A percentile compares a stretch with the other conserved stretches of the same genome.
Conservation (phyloP, 2,888 invertebrate genomes). For the Cephus pulcher region DNA sequence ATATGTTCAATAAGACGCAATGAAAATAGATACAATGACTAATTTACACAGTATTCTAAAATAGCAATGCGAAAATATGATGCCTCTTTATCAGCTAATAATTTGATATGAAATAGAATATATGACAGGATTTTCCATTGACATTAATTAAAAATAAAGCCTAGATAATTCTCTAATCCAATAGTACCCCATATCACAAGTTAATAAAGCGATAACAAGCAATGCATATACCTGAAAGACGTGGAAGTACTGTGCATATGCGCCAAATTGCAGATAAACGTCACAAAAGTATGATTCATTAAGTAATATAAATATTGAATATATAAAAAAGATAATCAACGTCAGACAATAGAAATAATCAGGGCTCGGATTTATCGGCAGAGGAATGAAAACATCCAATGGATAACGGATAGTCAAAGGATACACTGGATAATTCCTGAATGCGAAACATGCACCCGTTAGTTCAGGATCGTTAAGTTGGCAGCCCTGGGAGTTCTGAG, state of each 20-base stretch:
- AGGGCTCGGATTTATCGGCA: not conserved
- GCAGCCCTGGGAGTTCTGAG: constrained; percentile 26
- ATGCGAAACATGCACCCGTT: not conserved
- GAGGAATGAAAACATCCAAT: not conserved
- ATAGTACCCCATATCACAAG: not conserved
- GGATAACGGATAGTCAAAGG: not conserved
- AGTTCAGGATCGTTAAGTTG: constrained; percentile 21
- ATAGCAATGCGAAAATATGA: not conserved
- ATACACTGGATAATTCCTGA: not conserved
- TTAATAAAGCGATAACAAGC: not conserved
- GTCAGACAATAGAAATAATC: not conserved
- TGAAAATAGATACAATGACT: not conserved
- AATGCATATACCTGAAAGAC: not conserved
- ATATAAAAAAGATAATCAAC: not conserved
- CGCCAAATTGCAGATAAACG: not conserved
- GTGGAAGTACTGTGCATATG: not conserved
- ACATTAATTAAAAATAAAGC: not conserved
- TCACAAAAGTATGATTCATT: not conserved
- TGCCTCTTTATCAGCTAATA: not conserved
- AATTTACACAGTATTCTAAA: not conserved
- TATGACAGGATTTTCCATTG: not conserved
- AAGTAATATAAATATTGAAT: not conserved
- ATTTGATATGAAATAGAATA: not conserved
- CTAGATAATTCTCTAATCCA: not conserved
- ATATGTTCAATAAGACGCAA: not conserved